A percentile compares a stretch with the other conserved stretches of the same genome.
Conservation (phyloP, 2,797 vertebrate species). For the Lithobates sylvaticus region DNA sequence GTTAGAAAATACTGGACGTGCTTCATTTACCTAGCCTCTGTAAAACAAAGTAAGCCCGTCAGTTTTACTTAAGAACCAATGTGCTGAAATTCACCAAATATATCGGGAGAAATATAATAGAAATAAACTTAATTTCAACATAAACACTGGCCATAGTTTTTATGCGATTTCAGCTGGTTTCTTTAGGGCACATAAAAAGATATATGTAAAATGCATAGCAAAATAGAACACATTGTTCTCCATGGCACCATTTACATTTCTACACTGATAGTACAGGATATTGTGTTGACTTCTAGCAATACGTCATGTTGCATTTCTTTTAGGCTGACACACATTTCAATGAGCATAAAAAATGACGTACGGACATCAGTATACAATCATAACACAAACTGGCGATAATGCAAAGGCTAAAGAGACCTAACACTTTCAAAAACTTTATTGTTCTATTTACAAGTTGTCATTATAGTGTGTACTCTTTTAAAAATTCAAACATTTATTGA, state of each 20-base stretch:
- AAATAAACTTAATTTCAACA: conserved; percentile 42
- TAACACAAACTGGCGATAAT: too few relatives aligned
- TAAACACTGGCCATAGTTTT: neutral
- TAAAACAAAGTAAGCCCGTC: conserved; percentile 14
- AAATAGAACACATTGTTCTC: neutral
- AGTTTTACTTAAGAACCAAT: conserved; percentile 12
- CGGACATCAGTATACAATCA: too few relatives aligned
- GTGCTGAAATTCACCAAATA: conserved; percentile 29
- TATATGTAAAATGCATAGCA: neutral
- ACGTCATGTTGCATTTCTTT: neutral
- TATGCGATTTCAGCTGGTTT: neutral
- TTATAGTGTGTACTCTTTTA: too few relatives aligned
- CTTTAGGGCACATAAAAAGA: neutral
- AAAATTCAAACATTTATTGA: too few relatives aligned
- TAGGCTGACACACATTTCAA: neutral
- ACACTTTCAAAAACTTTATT: too few relatives aligned
- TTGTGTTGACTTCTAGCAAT: neutral
- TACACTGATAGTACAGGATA: neutral
- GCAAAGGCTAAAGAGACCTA: too few relatives aligned
- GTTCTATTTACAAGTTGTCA: too few relatives aligned
- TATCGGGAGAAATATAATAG: conserved; percentile 16
- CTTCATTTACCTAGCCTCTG: conserved; percentile 30
- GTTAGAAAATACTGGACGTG: conserved; percentile 5
- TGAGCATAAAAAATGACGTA: too few relatives aligned
- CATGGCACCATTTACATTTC: neutral